Conservation (phyloP, 2,113 vertebrate genomes). For the Saimiri boliviensis region DNA sequence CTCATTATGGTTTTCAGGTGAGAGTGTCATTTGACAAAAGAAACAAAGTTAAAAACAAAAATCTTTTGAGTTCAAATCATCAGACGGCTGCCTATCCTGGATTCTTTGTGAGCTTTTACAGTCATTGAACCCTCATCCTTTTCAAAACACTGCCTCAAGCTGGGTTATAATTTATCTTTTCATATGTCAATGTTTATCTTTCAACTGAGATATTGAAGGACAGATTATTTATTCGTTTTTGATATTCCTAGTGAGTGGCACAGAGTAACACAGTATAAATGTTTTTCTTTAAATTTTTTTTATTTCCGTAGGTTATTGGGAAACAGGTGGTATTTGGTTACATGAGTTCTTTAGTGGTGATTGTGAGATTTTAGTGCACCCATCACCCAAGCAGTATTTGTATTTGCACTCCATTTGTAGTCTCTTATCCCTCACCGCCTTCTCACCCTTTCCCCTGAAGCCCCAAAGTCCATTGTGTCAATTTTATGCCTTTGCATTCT, state of each 20-base stretch:
- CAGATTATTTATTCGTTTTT: not conserved
- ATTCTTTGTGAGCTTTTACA: not conserved
- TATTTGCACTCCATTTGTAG: no score
- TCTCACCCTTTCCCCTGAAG: no score
- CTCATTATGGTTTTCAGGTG: not conserved
- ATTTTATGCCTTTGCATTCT: no score
- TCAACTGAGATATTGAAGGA: not conserved
- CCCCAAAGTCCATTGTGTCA: no score
- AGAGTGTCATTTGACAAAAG: slow-evolving; percentile 5
- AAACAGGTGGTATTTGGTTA: no score
- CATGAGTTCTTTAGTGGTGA: no score
- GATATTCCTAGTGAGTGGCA: not conserved
- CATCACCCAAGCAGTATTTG: no score
- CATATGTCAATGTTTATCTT: not conserved
- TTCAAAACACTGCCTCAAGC: not conserved
- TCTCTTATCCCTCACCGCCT: no score
- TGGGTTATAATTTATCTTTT: not conserved
- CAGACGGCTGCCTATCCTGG: not conserved
- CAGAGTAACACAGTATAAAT: not conserved
- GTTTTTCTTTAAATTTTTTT: no score
- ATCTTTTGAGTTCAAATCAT: not conserved
- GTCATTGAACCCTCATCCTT: not conserved
- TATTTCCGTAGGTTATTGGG: no score
- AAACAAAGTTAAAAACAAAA: not conserved
- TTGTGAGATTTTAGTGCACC: no score